phyloP scores from a whole-genome alignment of 2,113 vertebrate species.

The Colius striatus region DNA sequence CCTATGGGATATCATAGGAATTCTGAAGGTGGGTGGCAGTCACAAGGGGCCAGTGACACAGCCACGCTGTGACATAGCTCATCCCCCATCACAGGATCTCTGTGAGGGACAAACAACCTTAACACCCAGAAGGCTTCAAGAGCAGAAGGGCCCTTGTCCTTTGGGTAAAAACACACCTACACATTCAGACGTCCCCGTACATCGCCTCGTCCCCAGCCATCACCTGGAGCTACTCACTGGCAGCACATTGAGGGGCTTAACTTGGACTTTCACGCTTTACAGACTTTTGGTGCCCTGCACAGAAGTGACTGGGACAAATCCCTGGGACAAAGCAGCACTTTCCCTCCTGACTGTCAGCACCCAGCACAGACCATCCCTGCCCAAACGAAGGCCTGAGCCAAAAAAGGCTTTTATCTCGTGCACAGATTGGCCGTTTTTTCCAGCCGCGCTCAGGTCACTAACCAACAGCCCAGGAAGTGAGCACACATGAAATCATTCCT shows the following conservation, averaged over 20 bases:
- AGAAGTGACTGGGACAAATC: background rate
- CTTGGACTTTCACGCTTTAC: background rate
- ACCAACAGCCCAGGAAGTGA: conserved; percentile 77
- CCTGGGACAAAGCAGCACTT: background rate
- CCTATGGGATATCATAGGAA: background rate
- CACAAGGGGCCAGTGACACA: background rate
- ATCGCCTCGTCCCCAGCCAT: accelerated
- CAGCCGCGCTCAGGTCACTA: conserved; percentile 42
- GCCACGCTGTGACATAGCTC: background rate
- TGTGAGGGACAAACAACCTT: background rate
- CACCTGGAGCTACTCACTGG: background rate
- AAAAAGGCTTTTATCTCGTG: conserved; percentile 39
- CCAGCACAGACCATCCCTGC: background rate
- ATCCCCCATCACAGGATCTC: background rate
- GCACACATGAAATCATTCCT: conserved; percentile 79
- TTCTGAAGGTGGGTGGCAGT: background rate
- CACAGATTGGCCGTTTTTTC: conserved; percentile 41
- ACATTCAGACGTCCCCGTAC: background rate
- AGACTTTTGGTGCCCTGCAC: background rate
- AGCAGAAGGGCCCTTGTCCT: background rate
- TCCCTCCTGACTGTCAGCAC: background rate
- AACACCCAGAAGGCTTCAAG: background rate
- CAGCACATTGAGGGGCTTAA: background rate
- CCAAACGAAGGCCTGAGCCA: conserved; percentile 3
- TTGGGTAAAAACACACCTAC: background rate